Evolutionary conservation across 92 coral and sea anemone genomes (phyloP).

Genomic region (Chrysogorgia sp.): DNA sequence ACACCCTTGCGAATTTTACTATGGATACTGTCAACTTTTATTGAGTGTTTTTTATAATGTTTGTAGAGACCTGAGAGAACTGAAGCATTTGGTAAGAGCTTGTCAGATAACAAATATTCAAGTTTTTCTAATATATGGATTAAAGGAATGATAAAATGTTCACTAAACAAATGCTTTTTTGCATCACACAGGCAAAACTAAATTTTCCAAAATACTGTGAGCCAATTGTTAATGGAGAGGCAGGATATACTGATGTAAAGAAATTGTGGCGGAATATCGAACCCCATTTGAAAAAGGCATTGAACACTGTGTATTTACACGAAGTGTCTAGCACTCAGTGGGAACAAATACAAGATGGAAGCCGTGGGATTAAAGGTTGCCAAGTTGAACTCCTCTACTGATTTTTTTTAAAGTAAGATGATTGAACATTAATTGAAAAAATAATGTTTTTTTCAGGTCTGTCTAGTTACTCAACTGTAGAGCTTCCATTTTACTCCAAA

Average conservation of each 20-base stretch:
- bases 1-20: conserved; percentile 74
- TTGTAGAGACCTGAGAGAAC: conserved; percentile 88
- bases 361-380: conserved; percentile 28
- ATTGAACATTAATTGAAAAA: background rate
- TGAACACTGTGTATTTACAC: conserved; percentile 83
- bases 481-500: conserved; percentile 92
- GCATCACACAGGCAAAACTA: conserved; percentile 69
- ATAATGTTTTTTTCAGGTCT: conserved; percentile 51
- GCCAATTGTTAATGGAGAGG: conserved; percentile 74
- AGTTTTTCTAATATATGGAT: too few species aligned
- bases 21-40: conserved; percentile 84
- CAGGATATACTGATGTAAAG: conserved; percentile 72
- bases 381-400: background rate
- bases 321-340: conserved; percentile 92
- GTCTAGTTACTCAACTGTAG: conserved; percentile 76
- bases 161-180: background rate
- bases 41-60: conserved; percentile 88
- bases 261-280: conserved; percentile 94
- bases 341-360: conserved; percentile 60
- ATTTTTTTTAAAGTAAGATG: background rate
- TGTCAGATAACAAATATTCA: background rate
- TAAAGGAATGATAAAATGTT: too few species aligned
- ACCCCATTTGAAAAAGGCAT: conserved; percentile 85
- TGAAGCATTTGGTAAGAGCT: conserved; percentile 82
- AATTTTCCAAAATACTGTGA: conserved; percentile 94